Evolutionary conservation across 92 coral and sea anemone species (phyloP).

Genomic region (Actinernus sp.): DNA sequence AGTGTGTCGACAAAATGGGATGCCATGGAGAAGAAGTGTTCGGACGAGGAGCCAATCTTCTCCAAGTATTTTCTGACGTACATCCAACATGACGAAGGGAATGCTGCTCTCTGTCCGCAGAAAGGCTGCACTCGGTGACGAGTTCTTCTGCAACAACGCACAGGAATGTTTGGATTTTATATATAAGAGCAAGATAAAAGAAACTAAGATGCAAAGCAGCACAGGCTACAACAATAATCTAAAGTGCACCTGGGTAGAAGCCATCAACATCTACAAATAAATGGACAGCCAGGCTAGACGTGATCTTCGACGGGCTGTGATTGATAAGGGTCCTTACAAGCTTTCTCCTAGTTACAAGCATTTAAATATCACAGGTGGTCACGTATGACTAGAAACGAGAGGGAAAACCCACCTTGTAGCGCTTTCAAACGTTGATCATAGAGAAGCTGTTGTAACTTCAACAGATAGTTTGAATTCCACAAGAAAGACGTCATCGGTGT

Average conservation of each 20-base stretch:
- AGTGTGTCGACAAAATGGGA: constrained; percentile 67
- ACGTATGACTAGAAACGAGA: constrained; percentile 17
- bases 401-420: constrained; percentile 12
- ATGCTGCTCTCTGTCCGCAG: constrained; percentile 32
- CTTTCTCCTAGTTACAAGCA: constrained; percentile 10
- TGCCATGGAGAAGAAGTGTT: constrained; percentile 15
- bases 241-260: constrained; percentile 52
- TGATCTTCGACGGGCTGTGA: constrained; percentile 18
- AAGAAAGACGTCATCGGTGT: not conserved
- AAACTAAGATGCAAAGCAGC: constrained; percentile 19
- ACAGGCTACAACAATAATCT: constrained; percentile 28
- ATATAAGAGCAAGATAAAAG: constrained; percentile 28
- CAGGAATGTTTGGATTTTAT: constrained; percentile 44
- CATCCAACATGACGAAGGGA: constrained; percentile 23
- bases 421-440: too few species aligned
- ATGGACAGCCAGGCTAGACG: constrained; percentile 18
- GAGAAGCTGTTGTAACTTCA: too few species aligned
- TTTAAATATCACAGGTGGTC: constrained; percentile 35
- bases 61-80: constrained; percentile 11
- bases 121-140: constrained; percentile 32
- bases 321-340: constrained; percentile 28
- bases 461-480: too few species aligned
- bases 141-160: constrained; percentile 44
- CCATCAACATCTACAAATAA: constrained; percentile 18
- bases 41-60: constrained; percentile 7